Base-by-base conservation (phyloP, 30 jellyfish, hydroid and myxozoan genomes). In the Sanderia malayensis region DNA sequence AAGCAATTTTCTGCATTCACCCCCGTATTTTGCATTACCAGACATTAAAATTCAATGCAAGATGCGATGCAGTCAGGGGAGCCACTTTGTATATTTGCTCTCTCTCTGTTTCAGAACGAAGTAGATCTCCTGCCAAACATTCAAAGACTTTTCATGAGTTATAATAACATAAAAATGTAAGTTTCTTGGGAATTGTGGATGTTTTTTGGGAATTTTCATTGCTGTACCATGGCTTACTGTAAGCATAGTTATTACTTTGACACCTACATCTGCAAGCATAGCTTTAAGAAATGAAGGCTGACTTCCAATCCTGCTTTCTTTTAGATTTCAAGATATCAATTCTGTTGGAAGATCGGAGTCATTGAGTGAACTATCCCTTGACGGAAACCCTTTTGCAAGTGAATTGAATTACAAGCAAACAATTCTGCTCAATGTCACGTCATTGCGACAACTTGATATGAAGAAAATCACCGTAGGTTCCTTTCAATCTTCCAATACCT, bases 371-470 rank as follows among this genome's bases (percentile, higher is more conserved):
- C 58, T 88, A 31, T 80, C 97, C 18, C 69, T 88, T 44, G 97
- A 88, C 75, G 95, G 92, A 21, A 88, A 88, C 41, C 87, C 93
- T 11, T 44, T 88, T 17, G 85, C 92, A 10, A 71, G 58, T 27
- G 80, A 69, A 17, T 26, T 31, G 11, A 44, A 65, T n/a, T 88
- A 88, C 82, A 71, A 66, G 53, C 92, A 81, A 53, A 57, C 45
- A 18, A 49, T 88, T 57, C 65, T 81, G 22, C 85, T 32, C 37
- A 73, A 61, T 24, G 46, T 88, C n/a, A 19, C 62, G 21, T 49
- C 81, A 15, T 44, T 88, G n/a, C 82, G 72, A 61, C 95, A 88
- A 59, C 82, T 88, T 46, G 97, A 88, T 69, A 88, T 88, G 97
- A 81, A 76, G 37, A 70, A 76, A 58, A 41, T 88, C 24, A 69